Evolutionary conservation across 2,797 vertebrate species (phyloP).

Genomic region (Staurois parvus): DNA sequence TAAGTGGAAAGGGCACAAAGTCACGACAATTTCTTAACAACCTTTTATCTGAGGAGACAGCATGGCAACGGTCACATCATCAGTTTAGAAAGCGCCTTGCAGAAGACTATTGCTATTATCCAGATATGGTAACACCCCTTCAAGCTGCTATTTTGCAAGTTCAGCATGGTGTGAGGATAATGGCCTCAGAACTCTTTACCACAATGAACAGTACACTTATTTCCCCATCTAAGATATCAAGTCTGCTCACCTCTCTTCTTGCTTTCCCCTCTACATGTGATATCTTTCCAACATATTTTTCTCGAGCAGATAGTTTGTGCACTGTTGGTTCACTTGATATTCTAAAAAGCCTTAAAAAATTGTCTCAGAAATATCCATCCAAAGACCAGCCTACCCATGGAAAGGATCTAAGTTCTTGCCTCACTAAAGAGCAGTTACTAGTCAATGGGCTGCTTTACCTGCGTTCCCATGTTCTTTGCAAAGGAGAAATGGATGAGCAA

Average conservation of each 20-base stretch:
- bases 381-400: slow-evolving; percentile 64
- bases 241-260: slow-evolving; percentile 81
- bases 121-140: slow-evolving; percentile 84
- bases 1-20: slow-evolving; percentile 74
- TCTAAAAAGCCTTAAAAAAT: slow-evolving; percentile 80
- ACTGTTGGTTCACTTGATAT: slow-evolving; percentile 83
- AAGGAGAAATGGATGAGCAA: slow-evolving; percentile 81
- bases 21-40: slow-evolving; percentile 78
- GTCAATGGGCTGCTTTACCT: slow-evolving; percentile 87
- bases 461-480: slow-evolving; percentile 83
- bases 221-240: slow-evolving; percentile 68
- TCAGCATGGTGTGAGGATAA: slow-evolving; percentile 90
- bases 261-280: slow-evolving; percentile 83
- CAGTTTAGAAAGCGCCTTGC: slow-evolving; percentile 85
- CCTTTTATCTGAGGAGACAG: slow-evolving; percentile 88
- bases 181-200: slow-evolving; percentile 82
- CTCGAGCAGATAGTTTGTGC: slow-evolving; percentile 88
- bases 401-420: slow-evolving; percentile 68
- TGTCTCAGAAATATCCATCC: slow-evolving; percentile 72
- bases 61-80: slow-evolving; percentile 94
- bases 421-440: slow-evolving; percentile 81
- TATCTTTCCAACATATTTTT: slow-evolving; percentile 82
- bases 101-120: slow-evolving; percentile 87
- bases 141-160: slow-evolving; percentile 88
- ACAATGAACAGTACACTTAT: slow-evolving; percentile 71